Conservation (phyloP, 2,797 vertebrate genomes). For the Pogoniulus pusillus region DNA sequence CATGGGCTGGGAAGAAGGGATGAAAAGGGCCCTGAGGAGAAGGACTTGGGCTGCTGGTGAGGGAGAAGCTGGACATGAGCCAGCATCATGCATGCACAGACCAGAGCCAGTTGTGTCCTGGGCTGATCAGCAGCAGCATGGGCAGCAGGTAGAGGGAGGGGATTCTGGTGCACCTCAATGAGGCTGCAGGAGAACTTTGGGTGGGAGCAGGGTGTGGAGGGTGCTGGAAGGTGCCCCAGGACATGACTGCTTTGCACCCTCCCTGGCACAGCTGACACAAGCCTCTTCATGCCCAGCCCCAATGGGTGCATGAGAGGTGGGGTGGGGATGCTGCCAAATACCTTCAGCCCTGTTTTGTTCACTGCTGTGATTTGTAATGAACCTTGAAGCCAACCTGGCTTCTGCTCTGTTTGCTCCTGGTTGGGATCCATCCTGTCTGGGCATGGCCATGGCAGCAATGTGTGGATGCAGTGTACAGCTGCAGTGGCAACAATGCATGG, state of each 20-base stretch:
- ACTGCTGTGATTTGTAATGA: neutral
- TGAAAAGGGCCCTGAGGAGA: too few relatives aligned
- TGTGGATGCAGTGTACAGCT: rapidly evolving
- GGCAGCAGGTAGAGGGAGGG: neutral
- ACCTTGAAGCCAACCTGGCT: rapidly evolving
- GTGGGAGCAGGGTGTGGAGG: neutral
- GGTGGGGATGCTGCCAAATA: neutral
- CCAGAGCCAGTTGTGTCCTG: neutral
- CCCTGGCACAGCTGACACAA: rapidly evolving
- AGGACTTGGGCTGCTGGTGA: too few relatives aligned
- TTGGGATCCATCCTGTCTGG: rapidly evolving
- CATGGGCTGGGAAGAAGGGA: too few relatives aligned
- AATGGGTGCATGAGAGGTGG: rapidly evolving
- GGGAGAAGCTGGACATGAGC: neutral
- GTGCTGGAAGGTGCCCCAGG: neutral
- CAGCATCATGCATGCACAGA: too few relatives aligned
- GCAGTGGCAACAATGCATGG: too few relatives aligned
- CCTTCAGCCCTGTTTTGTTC: neutral
- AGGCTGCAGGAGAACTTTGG: neutral
- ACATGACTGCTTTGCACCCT: neutral
- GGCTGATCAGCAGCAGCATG: too few relatives aligned
- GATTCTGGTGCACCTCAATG: rapidly evolving
- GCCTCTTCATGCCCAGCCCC: neutral
- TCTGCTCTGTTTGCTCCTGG: rapidly evolving
- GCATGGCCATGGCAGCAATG: neutral